Evolutionary conservation across 2,888 invertebrate genomes (phyloP), one percentile per base, ranked within the genome.

Genomic region (Diachrysia chrysitis): DNA sequence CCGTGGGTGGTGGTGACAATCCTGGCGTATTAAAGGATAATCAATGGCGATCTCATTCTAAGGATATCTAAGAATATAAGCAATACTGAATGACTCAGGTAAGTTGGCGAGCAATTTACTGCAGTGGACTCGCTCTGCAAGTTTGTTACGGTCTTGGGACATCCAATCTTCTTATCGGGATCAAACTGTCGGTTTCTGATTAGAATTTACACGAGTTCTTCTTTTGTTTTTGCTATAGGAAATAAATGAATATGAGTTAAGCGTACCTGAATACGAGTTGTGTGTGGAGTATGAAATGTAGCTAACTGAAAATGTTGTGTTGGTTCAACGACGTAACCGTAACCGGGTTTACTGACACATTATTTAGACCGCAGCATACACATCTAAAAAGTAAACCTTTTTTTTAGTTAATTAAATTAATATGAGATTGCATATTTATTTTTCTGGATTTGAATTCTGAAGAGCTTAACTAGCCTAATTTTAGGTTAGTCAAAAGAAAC

Each of bases 101-200:
- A 19, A n/a, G 42, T 42, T n/a, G 48, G 19, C 10, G 19, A 21
- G 10, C 48, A 51, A 51, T 51, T 51, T 51, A 51, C 48, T 51
- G 48, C 21, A 10, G 21, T 12, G 6, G 10, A 51, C 48, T 51
- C 12, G 48, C 3, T 21, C 48, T 3, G 21, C 48, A 21, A 5
- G 48, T 51, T 51, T 51, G 48, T 51, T 51, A 21, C 19, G 3
- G 48, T 51, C 48, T 10, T 9, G 19, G 12, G 48, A 51, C 48
- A 21, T 19, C 48, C 48, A 51, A 51, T 51, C 48, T 21, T 51
- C 48, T 51, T 51, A 51, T 51, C 48, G 19, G 48, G 21, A 51
- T 51, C 48, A 21, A 51, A 21, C 19, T 51, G 48, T 51, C 48
- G 48, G 19, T 51, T 21, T 21, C 48, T 51, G 48, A 51, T 51